A percentile compares a stretch with the other conserved stretches of the same genome.
phyloP scores from a whole-genome alignment of 2,888 invertebrate genomes.

The Geophilus truncorum region DNA sequence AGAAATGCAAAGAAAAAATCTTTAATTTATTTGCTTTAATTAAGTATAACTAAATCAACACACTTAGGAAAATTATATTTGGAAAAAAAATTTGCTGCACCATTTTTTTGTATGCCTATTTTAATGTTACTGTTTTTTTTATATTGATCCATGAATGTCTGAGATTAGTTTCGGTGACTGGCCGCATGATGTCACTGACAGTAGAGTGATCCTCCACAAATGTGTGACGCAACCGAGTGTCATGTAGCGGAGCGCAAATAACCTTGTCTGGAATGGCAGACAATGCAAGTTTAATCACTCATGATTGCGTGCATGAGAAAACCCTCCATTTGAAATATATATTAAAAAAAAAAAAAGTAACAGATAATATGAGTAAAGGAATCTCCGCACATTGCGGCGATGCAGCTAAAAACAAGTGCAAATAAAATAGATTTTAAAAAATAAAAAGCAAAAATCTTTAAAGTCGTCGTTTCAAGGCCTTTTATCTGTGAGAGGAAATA shows the following conservation, averaged over 20 bases:
- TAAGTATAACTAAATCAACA: background rate
- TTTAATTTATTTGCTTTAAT: background rate
- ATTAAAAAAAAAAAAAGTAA: background rate
- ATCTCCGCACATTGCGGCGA: background rate
- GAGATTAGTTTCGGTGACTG: slow-evolving; percentile 7
- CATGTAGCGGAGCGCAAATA: slow-evolving; percentile 13
- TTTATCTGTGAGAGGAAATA: background rate
- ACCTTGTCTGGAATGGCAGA: slow-evolving; percentile 21
- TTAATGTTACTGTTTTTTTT: background rate
- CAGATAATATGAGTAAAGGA: slow-evolving; percentile 17
- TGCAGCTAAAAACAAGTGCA: background rate
- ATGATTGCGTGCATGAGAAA: slow-evolving; percentile 20
- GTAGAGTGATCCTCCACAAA: background rate
- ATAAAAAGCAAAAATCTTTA: background rate
- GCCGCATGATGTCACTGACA: slow-evolving; percentile 22
- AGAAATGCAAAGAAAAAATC: background rate
- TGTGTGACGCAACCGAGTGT: background rate
- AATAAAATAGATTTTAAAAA: background rate
- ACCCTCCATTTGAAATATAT: slow-evolving; percentile 14
- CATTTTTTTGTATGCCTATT: background rate
- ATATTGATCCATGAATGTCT: slow-evolving; percentile 18
- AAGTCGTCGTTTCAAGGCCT: background rate
- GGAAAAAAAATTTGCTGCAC: background rate
- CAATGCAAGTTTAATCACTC: slow-evolving; percentile 27
- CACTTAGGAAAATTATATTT: background rate